phyloP scores from a whole-genome alignment of 2,888 invertebrate genomes.

The Mactromeris polynyma region DNA sequence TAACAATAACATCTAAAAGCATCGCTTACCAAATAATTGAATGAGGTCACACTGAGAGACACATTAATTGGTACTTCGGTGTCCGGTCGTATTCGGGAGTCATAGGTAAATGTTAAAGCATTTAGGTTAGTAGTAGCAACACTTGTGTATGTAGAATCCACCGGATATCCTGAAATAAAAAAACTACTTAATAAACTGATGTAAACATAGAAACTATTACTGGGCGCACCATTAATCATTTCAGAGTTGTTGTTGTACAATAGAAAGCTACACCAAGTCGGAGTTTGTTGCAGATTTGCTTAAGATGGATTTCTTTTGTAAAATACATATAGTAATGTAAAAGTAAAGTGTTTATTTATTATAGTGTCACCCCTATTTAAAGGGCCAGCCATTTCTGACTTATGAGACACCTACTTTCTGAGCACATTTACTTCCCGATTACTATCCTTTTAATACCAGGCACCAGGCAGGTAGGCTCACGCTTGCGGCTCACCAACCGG shows the following conservation, averaged over 20 bases:
- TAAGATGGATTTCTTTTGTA: background rate
- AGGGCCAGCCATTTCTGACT: too few relatives aligned
- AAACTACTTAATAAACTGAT: background rate
- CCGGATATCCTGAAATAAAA: background rate
- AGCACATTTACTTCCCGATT: too few relatives aligned
- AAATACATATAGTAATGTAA: background rate
- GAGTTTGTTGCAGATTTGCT: background rate
- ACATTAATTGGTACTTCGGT: background rate
- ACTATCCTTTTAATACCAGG: too few relatives aligned
- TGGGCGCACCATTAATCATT: too few relatives aligned
- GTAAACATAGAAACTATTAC: background rate
- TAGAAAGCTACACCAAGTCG: too few relatives aligned
- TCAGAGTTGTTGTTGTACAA: too few relatives aligned
- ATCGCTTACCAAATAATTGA: slow-evolving; percentile 7
- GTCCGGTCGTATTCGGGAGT: background rate
- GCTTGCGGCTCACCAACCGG: too few relatives aligned
- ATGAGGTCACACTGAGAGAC: background rate
- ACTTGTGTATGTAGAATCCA: background rate
- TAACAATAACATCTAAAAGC: too few relatives aligned
- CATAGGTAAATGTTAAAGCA: background rate
- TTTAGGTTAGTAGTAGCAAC: background rate
- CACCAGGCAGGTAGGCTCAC: too few relatives aligned
- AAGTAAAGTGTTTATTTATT: background rate
- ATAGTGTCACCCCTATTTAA: too few relatives aligned
- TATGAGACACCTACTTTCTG: too few relatives aligned